phyloP scores from a whole-genome alignment of 2,888 invertebrate species.

The Chymomyza amoena region DNA sequence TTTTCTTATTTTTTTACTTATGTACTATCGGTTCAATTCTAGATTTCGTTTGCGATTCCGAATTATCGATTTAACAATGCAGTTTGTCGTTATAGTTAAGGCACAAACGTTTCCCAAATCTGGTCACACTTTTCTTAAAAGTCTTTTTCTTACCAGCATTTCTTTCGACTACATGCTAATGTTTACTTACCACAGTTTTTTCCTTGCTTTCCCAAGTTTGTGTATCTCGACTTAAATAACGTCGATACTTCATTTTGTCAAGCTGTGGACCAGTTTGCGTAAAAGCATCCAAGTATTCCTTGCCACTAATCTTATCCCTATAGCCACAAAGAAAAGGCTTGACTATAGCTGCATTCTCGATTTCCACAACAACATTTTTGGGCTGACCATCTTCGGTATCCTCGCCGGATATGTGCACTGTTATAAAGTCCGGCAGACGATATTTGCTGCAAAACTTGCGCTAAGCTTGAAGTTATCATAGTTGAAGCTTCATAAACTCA shows the following conservation, averaged over 20 bases:
- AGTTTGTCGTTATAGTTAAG: too few relatives aligned
- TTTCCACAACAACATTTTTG: slow-evolving; percentile 81
- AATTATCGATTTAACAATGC: too few relatives aligned
- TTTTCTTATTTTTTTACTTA: too few relatives aligned
- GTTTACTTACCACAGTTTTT: slow-evolving; percentile 76
- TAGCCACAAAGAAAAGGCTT: slow-evolving; percentile 91
- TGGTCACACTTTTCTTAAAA: too few relatives aligned
- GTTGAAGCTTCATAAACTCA: slow-evolving; percentile 41
- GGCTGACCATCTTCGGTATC: slow-evolving; percentile 74
- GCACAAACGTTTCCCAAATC: too few relatives aligned
- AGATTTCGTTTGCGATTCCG: too few relatives aligned
- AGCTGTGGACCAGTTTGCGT: slow-evolving; percentile 84
- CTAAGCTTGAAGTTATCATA: background rate
- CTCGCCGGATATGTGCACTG: slow-evolving; percentile 80
- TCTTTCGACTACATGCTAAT: too few relatives aligned
- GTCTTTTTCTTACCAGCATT: too few relatives aligned
- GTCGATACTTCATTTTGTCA: slow-evolving; percentile 66
- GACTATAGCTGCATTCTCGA: slow-evolving; percentile 81
- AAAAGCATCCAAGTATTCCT: slow-evolving; percentile 89
- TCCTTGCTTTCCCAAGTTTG: slow-evolving; percentile 81
- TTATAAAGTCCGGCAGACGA: slow-evolving; percentile 81
- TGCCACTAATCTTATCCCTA: slow-evolving; percentile 83
- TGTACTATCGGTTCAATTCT: too few relatives aligned
- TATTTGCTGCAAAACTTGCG: slow-evolving; percentile 70
- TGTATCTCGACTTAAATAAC: slow-evolving; percentile 80